Evolutionary conservation across 2,113 vertebrate species (phyloP).

Genomic region (Galemys pyrenaicus): DNA sequence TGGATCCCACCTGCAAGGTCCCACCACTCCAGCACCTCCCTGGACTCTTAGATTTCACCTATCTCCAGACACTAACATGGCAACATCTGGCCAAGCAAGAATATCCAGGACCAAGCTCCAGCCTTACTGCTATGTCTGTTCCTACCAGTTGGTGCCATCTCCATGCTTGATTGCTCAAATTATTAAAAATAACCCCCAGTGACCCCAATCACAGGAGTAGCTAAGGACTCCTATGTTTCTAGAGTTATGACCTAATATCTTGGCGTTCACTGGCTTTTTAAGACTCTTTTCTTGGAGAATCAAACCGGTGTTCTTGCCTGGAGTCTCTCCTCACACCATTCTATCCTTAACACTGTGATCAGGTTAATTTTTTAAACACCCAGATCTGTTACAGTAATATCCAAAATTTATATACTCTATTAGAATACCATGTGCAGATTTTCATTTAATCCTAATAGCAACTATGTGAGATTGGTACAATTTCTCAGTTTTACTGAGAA

Average conservation of each 20-base stretch:
- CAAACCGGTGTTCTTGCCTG: not conserved
- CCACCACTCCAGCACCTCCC: not conserved
- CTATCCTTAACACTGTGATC: not conserved
- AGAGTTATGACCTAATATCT: not conserved
- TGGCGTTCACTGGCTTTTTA: not conserved
- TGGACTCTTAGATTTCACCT: not conserved
- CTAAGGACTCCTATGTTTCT: not conserved
- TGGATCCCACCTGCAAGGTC: not conserved
- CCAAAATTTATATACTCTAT: fast-evolving
- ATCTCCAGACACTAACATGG: not conserved
- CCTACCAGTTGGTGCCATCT: not conserved
- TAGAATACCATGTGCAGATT: not conserved
- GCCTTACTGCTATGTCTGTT: not conserved
- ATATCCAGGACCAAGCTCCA: not conserved
- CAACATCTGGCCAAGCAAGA: not conserved
- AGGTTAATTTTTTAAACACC: not conserved
- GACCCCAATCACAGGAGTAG: not conserved
- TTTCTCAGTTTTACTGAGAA: not conserved
- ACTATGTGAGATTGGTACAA: not conserved
- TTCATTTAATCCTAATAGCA: not conserved
- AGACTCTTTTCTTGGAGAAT: not conserved
- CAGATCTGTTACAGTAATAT: not conserved
- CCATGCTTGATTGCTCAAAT: not conserved
- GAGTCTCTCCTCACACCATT: not conserved
- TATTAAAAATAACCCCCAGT: not conserved